A percentile compares a stretch with the other conserved stretches of the same genome.
phyloP scores from a whole-genome alignment of 1,140 invertebrate genomes.

The Platorchestia sp. region DNA sequence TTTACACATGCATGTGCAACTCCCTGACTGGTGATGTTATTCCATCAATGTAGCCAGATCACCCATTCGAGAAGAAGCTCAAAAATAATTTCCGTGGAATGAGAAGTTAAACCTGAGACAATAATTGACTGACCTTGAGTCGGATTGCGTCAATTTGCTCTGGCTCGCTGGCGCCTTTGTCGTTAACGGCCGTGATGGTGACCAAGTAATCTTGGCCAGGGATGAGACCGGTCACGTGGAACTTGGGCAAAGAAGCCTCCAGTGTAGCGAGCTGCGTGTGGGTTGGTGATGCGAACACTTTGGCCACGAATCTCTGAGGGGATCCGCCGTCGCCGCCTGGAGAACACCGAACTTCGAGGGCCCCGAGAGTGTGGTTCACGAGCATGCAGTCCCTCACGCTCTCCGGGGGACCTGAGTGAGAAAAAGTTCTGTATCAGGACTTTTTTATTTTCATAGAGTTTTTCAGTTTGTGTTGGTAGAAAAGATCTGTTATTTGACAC shows the following conservation, averaged over 20 bases:
- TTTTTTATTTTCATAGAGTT: too few species aligned
- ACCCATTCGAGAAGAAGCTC: neutral
- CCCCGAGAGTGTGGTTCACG: slow-evolving; percentile 62
- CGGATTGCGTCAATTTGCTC: slow-evolving; percentile 84
- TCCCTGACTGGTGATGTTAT: neutral
- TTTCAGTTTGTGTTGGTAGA: too few species aligned
- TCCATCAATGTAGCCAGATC: neutral
- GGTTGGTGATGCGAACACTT: slow-evolving; percentile 61
- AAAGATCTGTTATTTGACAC: too few species aligned
- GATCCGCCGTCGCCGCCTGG: slow-evolving; percentile 62
- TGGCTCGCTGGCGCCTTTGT: slow-evolving; percentile 95
- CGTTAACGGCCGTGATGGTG: slow-evolving; percentile 94
- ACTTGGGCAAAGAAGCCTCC: slow-evolving; percentile 69
- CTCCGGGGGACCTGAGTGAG: slow-evolving; percentile 60
- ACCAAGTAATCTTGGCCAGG: slow-evolving; percentile 96
- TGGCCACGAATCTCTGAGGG: slow-evolving; percentile 61
- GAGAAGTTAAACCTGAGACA: neutral
- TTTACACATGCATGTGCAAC: too few species aligned
- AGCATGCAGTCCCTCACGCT: slow-evolving; percentile 62
- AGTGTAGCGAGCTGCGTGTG: slow-evolving; percentile 61
- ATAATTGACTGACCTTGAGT: slow-evolving; percentile 60
- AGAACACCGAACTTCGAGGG: slow-evolving; percentile 62
- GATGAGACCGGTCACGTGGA: slow-evolving; percentile 88
- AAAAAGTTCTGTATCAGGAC: neutral
- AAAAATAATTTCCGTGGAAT: neutral